Conservation (phyloP, 2,797 vertebrate species). For the Anguilla anguilla region DNA sequence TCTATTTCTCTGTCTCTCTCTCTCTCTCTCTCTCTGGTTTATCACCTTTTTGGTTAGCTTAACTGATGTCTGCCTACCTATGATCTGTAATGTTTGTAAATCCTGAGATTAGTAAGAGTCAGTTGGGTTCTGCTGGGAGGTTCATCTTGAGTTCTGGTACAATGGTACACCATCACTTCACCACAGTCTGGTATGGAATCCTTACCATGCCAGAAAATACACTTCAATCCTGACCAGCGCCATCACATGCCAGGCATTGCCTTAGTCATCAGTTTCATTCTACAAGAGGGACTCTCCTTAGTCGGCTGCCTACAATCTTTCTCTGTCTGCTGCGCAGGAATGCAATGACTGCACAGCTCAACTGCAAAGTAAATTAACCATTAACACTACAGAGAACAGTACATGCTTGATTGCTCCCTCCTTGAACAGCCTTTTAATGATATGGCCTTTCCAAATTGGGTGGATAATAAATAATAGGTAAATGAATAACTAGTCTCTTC, state of each 20-base stretch:
- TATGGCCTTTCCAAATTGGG: not conserved
- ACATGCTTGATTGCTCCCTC: not conserved
- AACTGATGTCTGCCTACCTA: not conserved
- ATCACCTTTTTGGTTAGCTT: not conserved
- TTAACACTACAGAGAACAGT: not conserved
- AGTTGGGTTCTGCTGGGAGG: not conserved
- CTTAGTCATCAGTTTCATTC: no score
- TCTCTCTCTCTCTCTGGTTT: not conserved
- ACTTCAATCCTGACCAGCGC: no score
- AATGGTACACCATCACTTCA: no score
- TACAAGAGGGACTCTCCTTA: no score
- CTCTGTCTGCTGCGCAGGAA: no score
- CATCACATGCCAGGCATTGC: no score
- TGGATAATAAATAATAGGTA: not conserved
- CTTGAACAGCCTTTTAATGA: not conserved
- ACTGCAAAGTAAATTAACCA: not conserved
- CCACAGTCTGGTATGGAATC: no score
- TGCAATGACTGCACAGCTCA: not conserved
- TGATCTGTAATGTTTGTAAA: not conserved
- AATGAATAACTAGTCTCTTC: not conserved
- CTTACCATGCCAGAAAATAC: no score
- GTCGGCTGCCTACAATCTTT: no score
- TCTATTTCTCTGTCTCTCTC: not conserved
- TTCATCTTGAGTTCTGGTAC: no score
- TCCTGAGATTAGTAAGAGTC: not conserved